phyloP scores from a whole-genome alignment of 2,888 invertebrate genomes.

The Dynastes tityus region DNA sequence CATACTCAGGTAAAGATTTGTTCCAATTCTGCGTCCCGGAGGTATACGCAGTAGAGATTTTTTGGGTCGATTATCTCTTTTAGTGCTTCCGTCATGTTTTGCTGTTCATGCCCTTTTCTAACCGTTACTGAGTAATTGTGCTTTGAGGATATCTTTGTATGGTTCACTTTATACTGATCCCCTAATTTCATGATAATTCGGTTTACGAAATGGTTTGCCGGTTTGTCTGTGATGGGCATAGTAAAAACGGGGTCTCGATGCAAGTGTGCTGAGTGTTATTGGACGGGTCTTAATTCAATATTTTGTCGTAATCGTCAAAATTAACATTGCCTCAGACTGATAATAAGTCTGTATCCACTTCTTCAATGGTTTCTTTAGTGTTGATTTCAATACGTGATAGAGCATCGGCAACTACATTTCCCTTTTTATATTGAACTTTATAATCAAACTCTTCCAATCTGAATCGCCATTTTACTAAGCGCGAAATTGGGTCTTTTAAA shows the following conservation, averaged over 20 bases:
- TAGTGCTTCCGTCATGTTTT: slow-evolving; percentile 3
- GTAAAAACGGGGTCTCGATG: too few species aligned
- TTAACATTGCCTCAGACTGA: not conserved
- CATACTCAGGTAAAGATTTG: not conserved
- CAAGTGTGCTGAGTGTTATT: too few species aligned
- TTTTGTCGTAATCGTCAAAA: not conserved
- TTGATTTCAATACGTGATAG: slow-evolving; percentile 48
- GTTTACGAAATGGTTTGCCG: not conserved
- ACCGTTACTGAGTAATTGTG: not conserved
- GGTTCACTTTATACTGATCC: not conserved
- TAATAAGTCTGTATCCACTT: not conserved
- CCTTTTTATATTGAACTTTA: slow-evolving; percentile 49
- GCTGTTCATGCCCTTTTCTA: not conserved
- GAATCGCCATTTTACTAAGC: slow-evolving; percentile 36
- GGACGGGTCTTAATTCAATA: not conserved
- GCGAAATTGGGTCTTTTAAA: slow-evolving; percentile 44
- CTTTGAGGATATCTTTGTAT: not conserved
- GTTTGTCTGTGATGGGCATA: not conserved
- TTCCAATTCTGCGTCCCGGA: slow-evolving; percentile 50
- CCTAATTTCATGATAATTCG: slow-evolving; percentile 9
- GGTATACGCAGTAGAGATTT: slow-evolving; percentile 50
- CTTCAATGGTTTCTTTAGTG: not conserved
- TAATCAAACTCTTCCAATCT: slow-evolving; percentile 48
- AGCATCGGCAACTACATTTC: slow-evolving; percentile 50
- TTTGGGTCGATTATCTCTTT: slow-evolving; percentile 46